Percentiles rank a stretch among this genome's conserved stretches.
Evolutionary conservation across 2,888 invertebrate genomes (phyloP).

Genomic region (Agriopis marginaria): DNA sequence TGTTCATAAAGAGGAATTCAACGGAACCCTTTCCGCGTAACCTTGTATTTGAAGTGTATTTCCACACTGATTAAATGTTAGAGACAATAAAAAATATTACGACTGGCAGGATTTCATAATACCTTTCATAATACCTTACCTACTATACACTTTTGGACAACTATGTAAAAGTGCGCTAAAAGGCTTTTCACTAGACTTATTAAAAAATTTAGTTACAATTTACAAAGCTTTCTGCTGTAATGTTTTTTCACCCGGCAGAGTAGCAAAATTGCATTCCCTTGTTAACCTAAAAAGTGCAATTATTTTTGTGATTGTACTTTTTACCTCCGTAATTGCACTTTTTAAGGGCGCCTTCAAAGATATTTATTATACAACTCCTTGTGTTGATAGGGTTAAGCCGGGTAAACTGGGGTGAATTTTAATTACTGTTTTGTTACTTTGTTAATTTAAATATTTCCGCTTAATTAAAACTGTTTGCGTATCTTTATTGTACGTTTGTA

Average conservation of each 20-base stretch:
- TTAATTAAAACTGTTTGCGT: conserved; percentile 71
- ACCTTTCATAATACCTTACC: too few relatives aligned
- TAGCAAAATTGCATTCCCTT: conserved; percentile 69
- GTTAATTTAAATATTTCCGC: conserved; percentile 74
- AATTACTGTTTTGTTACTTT: conserved; percentile 69
- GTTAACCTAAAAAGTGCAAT: conserved; percentile 66
- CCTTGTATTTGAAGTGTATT: too few relatives aligned
- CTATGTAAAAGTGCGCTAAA: conserved; percentile 10
- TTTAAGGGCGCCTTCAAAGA: conserved; percentile 65
- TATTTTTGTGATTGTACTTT: conserved; percentile 42
- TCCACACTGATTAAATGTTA: too few relatives aligned
- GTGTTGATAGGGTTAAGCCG: conserved; percentile 62
- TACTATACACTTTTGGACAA: too few relatives aligned
- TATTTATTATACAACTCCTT: conserved; percentile 66
- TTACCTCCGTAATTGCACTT: conserved; percentile 15
- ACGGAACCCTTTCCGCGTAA: too few relatives aligned
- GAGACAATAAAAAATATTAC: too few relatives aligned
- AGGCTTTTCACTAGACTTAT: conserved; percentile 38
- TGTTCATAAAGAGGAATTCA: too few relatives aligned
- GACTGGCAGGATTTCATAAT: too few relatives aligned
- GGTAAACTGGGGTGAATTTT: conserved; percentile 61
- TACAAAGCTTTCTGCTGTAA: conserved; percentile 30
- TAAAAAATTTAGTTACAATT: conserved; percentile 21
- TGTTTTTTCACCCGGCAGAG: conserved; percentile 53
- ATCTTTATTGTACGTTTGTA: conserved; percentile 56